Evolutionary conservation across 2,113 vertebrate genomes (phyloP), one percentile per base, ranked within the genome.

Genomic region (Labeo catla): DNA sequence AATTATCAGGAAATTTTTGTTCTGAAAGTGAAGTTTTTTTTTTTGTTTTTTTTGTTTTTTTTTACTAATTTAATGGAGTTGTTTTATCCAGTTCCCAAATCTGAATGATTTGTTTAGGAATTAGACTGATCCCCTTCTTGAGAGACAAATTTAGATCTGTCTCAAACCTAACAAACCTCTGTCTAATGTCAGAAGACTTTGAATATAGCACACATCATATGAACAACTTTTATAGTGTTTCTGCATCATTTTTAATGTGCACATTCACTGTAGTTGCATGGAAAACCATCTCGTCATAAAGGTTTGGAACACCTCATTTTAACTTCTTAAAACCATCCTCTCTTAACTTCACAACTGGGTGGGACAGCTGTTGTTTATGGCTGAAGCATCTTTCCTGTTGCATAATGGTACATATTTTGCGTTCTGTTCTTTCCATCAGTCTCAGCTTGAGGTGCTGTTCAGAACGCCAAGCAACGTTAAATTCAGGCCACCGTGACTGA

Each of bases 381-480:
- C 59, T 65, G 43, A 47, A 81, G 63, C 45, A 68, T 81, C 21
- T 34, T 65, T 28, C 57, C 59, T 65, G 16, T 61, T 77, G 23
- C 79, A 66, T 52, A 72, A 81, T 12, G 49, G 65, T 1, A 11
- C 4, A 63, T 54, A 52, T 68, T 39, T 68, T 34, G 43, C 6
- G 11, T n/a, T 36, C 23, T 52, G 43, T 39, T 28, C 19, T 50
- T 52, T 79, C 61, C 89, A 36, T 81, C 61, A 16, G 11, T 61
- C 21, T 39, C 78, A 82, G 57, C 21, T 61, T 61, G 57, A 90
- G 87, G 89, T 83, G 87, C 68, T 61, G 70, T 89, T 89, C 86
- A 77, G 86, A 93, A 91, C 84, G 2, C 88, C 86, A 82, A 86
- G 89, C 84, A 87, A 90, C 91, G 87, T 91, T 91, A 87, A 89